Evolutionary conservation across 2,888 invertebrate species (phyloP), one percentile per base, ranked within the genome.

Genomic region (Ischnura elegans): DNA sequence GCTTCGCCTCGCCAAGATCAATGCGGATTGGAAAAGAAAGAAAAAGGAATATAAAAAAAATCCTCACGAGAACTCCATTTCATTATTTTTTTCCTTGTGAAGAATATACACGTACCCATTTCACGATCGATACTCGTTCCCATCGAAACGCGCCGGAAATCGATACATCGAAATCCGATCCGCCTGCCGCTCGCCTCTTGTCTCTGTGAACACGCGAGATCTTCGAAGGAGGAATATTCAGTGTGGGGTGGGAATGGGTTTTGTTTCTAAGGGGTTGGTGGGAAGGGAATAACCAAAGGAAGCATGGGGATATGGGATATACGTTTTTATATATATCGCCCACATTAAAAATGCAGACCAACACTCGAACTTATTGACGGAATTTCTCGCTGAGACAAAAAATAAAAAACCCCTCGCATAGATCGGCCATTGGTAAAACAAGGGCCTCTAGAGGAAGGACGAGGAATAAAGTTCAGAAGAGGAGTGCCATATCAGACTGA

Each of bases 141-240:
- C 76, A 36, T 76, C 29, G 76, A 76, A 76, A 76, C 25, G 76
- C 36, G 25, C 29, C 76, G 36, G 36, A 76, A 76, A 76, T 76
- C 76, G 76, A 76, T 76, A 36, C 76, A 76, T 76, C 76, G 76
- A 36, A 76, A 76, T 76, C 76, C 76, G 76, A 76, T 76, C 6
- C 76, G 10, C 3, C 76, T 36, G 4, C 25, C 16, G 19, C 25
- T 61, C 61, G 61, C 76, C 76, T 13, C 76, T 76, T 29, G n/a
- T n/a, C n/a, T n/a, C 36, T 36, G 29, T 36, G 36, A 16, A 29
- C 76, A 76, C 76, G 76, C 76, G 76, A 76, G 76, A 76, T 36
- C 76, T 76, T 76, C 61, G 61, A n/a, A 61, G n/a, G 61, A 51
- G 36, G 76, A 76, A 76, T 13, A 76, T 36, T 66, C 4, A 13